phyloP scores from a whole-genome alignment of 2,797 vertebrate genomes.

The Ispidina lecontei region DNA sequence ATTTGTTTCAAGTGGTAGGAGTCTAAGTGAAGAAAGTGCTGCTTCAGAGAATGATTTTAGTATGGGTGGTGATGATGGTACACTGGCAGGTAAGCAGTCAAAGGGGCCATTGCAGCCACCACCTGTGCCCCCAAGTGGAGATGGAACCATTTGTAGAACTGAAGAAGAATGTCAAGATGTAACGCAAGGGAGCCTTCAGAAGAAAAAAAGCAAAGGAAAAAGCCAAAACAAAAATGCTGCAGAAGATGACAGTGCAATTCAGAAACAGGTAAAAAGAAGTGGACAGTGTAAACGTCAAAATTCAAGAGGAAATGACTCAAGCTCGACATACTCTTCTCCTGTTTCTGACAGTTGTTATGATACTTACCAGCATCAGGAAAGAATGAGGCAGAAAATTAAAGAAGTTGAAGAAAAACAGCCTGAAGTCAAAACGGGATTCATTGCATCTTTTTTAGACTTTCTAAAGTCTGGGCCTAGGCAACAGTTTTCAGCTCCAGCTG shows the following conservation, averaged over 20 bases:
- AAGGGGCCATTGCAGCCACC: conserved; percentile 71
- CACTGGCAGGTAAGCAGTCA: conserved; percentile 60
- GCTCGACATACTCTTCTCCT: conserved; percentile 81
- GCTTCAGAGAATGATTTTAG: conserved; percentile 83
- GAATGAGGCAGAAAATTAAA: conserved; percentile 96
- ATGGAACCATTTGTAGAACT: conserved; percentile 76
- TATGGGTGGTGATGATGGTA: conserved; percentile 79
- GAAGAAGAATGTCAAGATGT: conserved; percentile 84
- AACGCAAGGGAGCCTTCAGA: conserved; percentile 81
- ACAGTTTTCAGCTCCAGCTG: conserved; percentile 90
- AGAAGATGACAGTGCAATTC: conserved; percentile 84
- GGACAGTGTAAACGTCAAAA: conserved; percentile 89
- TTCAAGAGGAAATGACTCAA: conserved; percentile 84
- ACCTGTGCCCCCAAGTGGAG: conserved; percentile 66
- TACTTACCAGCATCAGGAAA: conserved; percentile 94
- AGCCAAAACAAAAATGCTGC: conserved; percentile 79
- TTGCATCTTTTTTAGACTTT: conserved; percentile 98
- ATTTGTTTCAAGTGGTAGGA: conserved; percentile 82
- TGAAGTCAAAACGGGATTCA: conserved; percentile 97
- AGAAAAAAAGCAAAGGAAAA: conserved; percentile 88
- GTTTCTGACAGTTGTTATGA: conserved; percentile 85
- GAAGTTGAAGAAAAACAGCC: conserved; percentile 99
- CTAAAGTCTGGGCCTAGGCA: conserved; percentile 96
- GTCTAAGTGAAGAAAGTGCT: conserved; percentile 80
- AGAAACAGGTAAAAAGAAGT: conserved; percentile 84